Evolutionary conservation across 1,140 invertebrate species (phyloP), one percentile per base, ranked within the genome.

Genomic region (Apis cerana): DNA sequence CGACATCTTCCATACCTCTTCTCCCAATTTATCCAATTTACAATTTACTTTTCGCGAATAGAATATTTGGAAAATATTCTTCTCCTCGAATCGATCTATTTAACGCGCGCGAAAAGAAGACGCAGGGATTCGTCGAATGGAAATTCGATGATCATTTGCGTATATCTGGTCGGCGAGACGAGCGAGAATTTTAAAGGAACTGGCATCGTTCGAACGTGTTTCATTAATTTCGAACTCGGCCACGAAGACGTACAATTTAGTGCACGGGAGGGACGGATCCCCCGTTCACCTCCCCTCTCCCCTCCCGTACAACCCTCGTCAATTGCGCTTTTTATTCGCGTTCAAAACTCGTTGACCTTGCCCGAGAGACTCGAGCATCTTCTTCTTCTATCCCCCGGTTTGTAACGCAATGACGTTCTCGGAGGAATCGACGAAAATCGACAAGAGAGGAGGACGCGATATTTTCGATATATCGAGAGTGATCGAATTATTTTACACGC

Each of bases 311-410:
- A 50, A 71, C 67, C 82, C 62, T 67, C 77, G 82, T 84, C 82
- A 80, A 80, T 84, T 84, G 74, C 48, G 77, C 23, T 84, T 80
- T 80, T 84, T 81, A 75, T 84, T 81, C 68, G 78, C 8, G 27
- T 74, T 62, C 33, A 27, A 69, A 50, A 84, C 83, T 64, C 58
- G 83, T 75, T 84, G 71, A 84, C 83, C 79, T 84, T 84, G 83
- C 71, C 50, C 61, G 54, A 69, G 54, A 80, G 58, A 81, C 77
- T 80, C 56, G 71, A 43, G 33, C 23, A 58, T 75, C 52, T 52
- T 19, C 52, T 21, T 84, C 71, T 70, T 69, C 65, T 62, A 75
- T 70, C 64, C 52, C 50, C 17, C 21, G 17, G 11, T 13, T 52
- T 17, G 13, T 15, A 64, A 4, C 50, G 13, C 68, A 70, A 82